Evolutionary conservation across 1,140 invertebrate species (phyloP), one percentile per base, ranked within the genome.

Genomic region (Philotrypesis tridentata): DNA sequence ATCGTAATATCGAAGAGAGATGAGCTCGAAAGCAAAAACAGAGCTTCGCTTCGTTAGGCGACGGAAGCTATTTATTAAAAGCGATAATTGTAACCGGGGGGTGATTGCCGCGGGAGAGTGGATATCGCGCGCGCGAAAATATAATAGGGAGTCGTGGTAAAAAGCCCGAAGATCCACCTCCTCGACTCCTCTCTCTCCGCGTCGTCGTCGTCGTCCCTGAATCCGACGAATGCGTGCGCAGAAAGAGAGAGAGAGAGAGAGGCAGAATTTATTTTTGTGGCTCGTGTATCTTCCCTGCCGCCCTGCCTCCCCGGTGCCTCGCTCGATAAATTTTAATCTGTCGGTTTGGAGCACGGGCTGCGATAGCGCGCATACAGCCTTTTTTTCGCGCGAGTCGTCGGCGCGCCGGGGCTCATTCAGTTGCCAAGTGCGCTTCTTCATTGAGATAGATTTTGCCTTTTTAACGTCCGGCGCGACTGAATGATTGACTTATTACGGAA

Each of bases 11-110:
- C 25, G 61, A 65, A n/a, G n/a, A n/a, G n/a, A n/a, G n/a, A n/a
- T n/a, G 61, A 65, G 61, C 2, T 40, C 40, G 71, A 73, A 23
- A 29, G 25, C 23, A 70, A 70, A 33, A 70, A 70, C 68, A 76
- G 73, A 31, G 31, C 4, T 55, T 55, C 68, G 79, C 82, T 84
- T 84, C 84, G 83, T 87, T 87, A 85, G 84, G 80, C 81, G 73
- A 85, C 80, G 79, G 71, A 85, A 85, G 81, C 88, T 88, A 90
- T 89, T 91, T 87, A 90, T 88, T 88, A 85, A 31, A 17, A 73
- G 71, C 40, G 89, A 91, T 91, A 90, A 91, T 90, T 90, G 84
- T 88, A 87, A 87, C 87, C 86, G 87, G 87, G 90, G 88, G 88
- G 88, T 89, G 89, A 92, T 91, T 91, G 84, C 77, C 31, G 33